phyloP scores from a whole-genome alignment of 2,113 vertebrate species.

The Suricata suricatta region DNA sequence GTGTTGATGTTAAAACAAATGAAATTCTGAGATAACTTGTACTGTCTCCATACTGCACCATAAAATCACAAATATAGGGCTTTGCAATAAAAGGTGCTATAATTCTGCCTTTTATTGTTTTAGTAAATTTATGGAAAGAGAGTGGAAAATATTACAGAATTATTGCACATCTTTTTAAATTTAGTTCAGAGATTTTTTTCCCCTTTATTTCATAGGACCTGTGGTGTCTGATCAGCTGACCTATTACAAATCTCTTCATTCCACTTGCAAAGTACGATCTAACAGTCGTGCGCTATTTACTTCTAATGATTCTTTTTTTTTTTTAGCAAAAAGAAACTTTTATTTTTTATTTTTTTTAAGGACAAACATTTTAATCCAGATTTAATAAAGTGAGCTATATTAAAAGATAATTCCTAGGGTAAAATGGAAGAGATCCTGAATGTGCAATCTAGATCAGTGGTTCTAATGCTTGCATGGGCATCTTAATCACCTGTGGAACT shows the following conservation, averaged over 20 bases:
- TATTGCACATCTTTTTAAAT: slow-evolving; percentile 11
- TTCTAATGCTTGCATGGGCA: background rate
- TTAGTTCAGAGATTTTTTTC: background rate
- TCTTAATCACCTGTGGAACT: background rate
- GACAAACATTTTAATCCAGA: background rate
- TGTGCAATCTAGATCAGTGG: background rate
- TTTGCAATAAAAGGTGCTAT: slow-evolving; percentile 19
- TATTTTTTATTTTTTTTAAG: no score
- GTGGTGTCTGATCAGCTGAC: background rate
- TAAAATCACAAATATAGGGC: slow-evolving; percentile 60
- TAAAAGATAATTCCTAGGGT: background rate
- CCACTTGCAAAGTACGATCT: background rate
- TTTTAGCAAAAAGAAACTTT: no score
- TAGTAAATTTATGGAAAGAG: slow-evolving; percentile 44
- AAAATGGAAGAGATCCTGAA: slow-evolving; percentile 10
- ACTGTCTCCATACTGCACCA: background rate
- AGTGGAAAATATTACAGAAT: slow-evolving; percentile 35
- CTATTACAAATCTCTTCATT: background rate
- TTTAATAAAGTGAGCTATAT: background rate
- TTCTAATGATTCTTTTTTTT: no score
- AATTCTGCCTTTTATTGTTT: slow-evolving; percentile 55
- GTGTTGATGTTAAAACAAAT: slow-evolving; percentile 36
- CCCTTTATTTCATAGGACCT: background rate
- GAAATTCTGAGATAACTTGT: slow-evolving; percentile 26
- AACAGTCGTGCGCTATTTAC: background rate